Percentiles rank a stretch among this genome's conserved stretches.
phyloP scores from a whole-genome alignment of 2,113 vertebrate genomes.

The Arvicanthis niloticus region DNA sequence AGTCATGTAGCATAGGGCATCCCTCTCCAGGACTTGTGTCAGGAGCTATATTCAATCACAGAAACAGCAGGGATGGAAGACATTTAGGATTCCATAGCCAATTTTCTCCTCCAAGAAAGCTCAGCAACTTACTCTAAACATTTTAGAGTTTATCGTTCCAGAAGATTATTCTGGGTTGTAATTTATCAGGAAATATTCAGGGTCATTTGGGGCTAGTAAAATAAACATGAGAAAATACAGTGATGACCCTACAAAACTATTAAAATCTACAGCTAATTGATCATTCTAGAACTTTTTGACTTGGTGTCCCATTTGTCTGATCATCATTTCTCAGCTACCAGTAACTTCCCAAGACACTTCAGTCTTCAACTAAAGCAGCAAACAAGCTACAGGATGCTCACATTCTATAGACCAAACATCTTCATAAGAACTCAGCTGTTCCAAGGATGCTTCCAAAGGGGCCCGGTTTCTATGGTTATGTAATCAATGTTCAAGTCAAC shows the following conservation, averaged over 20 bases:
- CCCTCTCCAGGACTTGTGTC: neutral
- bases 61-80: constrained; percentile 8
- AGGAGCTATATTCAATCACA: constrained; percentile 2
- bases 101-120: constrained; percentile 70
- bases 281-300: constrained; percentile 39
- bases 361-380: neutral
- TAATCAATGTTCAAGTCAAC: neutral
- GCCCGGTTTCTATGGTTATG: neutral
- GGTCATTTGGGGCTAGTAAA: constrained; percentile 1
- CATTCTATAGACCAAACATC: constrained; percentile 1
- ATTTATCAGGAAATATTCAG: neutral
- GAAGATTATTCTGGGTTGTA: neutral
- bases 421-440: constrained; percentile 14
- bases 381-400: constrained; percentile 5
- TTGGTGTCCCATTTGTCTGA: neutral
- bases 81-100: neutral
- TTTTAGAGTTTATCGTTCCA: neutral
- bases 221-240: constrained; percentile 16
- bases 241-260: neutral
- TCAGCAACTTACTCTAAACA: constrained; percentile 64
- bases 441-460: constrained; percentile 33
- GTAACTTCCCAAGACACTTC: neutral
- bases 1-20: neutral
- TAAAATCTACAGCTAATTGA: neutral
- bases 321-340: neutral